These are phyloP conservation scores for Tipula unca DNA, from an alignment of 2,888 invertebrate species.

Conservation along the genomic window DNA sequence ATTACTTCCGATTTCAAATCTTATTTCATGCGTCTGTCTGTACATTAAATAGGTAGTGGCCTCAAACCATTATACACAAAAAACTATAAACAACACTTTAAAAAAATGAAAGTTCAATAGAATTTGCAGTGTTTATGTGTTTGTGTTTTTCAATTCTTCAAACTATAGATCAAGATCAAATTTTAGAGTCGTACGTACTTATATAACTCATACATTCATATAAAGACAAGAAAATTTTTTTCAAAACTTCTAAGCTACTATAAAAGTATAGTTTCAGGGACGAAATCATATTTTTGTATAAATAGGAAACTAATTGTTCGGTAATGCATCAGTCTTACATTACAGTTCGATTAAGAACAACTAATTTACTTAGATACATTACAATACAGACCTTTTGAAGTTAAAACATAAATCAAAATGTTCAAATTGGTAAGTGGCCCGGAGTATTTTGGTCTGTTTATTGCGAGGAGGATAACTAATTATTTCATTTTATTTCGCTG, in stretches of 20 bases:
- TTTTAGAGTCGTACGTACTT: background rate
- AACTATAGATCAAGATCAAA: background rate
- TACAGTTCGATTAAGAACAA: slow-evolving; percentile 23
- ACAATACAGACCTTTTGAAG: slow-evolving; percentile 20
- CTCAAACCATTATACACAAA: background rate
- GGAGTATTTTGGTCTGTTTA: background rate
- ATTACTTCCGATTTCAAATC: background rate
- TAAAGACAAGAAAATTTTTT: background rate
- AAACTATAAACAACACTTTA: background rate
- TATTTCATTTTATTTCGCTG: background rate
- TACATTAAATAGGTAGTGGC: background rate
- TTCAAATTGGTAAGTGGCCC: slow-evolving; percentile 40
- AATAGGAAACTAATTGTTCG: background rate
- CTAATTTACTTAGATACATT: background rate
- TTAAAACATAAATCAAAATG: slow-evolving; percentile 32
- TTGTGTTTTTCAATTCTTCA: background rate
- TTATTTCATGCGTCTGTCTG: background rate
- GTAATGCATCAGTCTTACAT: slow-evolving; percentile 32
- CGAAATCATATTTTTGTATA: background rate
- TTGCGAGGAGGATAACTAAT: background rate
- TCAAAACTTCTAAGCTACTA: background rate
- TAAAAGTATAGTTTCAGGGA: background rate
- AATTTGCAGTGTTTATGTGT: background rate
- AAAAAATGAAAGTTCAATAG: background rate
- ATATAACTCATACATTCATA: background rate